phyloP scores from a whole-genome alignment of 2,888 invertebrate genomes.

The Sipha maydis region DNA sequence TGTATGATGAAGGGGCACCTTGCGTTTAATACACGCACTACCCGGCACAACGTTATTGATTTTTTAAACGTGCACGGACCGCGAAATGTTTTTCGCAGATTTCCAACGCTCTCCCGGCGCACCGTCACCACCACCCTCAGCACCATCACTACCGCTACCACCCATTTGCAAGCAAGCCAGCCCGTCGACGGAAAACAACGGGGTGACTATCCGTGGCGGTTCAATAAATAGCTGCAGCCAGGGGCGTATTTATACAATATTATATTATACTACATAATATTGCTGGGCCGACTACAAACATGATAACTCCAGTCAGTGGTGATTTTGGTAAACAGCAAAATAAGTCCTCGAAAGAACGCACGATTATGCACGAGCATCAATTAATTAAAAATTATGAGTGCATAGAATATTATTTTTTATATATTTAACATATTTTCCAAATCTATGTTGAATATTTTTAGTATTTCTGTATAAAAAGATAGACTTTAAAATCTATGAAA shows the following conservation, averaged over 20 bases:
- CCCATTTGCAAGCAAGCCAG: not conserved
- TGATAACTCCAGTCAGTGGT: too few relatives aligned
- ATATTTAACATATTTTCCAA: too few relatives aligned
- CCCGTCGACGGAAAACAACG: not conserved
- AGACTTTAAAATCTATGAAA: too few relatives aligned
- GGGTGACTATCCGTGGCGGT: not conserved
- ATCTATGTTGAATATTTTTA: too few relatives aligned
- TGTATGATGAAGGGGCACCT: not conserved
- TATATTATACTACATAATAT: too few relatives aligned
- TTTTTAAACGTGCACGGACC: constrained; percentile 6
- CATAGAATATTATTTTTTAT: too few relatives aligned
- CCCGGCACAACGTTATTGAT: constrained; percentile 8
- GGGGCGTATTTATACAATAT: not conserved
- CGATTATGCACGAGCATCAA: too few relatives aligned
- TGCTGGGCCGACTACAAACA: too few relatives aligned
- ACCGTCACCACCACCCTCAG: not conserved
- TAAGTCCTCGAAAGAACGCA: too few relatives aligned
- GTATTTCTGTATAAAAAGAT: too few relatives aligned
- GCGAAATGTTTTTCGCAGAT: constrained; percentile 25
- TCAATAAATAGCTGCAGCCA: not conserved
- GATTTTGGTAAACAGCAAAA: too few relatives aligned
- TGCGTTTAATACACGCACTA: not conserved
- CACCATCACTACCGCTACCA: not conserved
- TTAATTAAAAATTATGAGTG: too few relatives aligned
- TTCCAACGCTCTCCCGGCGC: not conserved